Base-by-base conservation (phyloP, 2,797 vertebrate genomes). In the Bradypodion pumilum region DNA sequence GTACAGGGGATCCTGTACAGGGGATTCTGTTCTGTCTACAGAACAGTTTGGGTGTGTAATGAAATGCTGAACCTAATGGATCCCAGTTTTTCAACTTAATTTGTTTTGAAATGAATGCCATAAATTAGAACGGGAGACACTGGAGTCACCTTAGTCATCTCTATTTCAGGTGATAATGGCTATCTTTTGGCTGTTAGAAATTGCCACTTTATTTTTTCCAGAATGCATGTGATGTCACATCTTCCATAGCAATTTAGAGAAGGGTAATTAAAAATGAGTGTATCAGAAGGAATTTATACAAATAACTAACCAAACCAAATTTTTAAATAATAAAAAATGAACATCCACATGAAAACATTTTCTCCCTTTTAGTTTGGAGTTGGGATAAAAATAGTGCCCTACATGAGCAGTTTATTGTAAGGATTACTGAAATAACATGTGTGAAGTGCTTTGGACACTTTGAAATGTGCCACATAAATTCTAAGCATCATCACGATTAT, bases 341-440 rank as follows among this genome's bases (percentile, higher is more conserved):
- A 19, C n/a, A 74, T 56, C 21, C 52, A 42, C 25, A 70, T 42
- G 3, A 42, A 78, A 49, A n/a, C 9, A 66, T 63, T 25, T 29
- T 49, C 9, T 46, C 19, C 15, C 21, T 52, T 21, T 5, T 32
- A 60, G 23, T 63, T 44, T 7, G 42, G 46, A 46, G 44, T 32
- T 21, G 25, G 32, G 13, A 46, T 74, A 66, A 82, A 60, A 74
- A 52, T n/a, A 49, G 35, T 82, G n/a, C 25, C 9, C 49, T 82
- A 49, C 42, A 27, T 74, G n/a, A 49, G 59, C 35, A 60, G 70
- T 46, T 63, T 69, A 35, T 29, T 74, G 8, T 56, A 82, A 66
- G 70, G 32, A 82, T 82, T 82, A 65, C n/a, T 74, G 23, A 29
- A 44, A 74, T 74, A 82, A 66, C 74, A 16, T 74, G 27, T 69